Base-by-base conservation (phyloP, 2,113 vertebrate genomes). In the Ursus arctos region DNA sequence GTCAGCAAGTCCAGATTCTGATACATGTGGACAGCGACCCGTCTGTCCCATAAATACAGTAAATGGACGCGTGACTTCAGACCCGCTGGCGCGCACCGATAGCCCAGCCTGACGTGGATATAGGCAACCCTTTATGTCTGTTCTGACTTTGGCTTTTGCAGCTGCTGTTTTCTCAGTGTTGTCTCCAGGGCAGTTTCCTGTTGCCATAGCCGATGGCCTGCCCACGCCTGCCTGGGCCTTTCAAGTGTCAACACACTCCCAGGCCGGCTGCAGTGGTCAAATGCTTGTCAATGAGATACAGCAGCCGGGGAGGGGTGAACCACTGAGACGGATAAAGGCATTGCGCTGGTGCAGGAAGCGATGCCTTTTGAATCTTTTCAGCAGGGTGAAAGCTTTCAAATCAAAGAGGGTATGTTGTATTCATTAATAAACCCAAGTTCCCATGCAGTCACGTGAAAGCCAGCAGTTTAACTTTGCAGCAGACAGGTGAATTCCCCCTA, bases 251-350 rank as follows among this genome's bases (percentile, higher is more conserved):
- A 99, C 99, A 99, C 99, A 99, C 98, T 97, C 98, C 98, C 74
- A 99, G 98, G 98, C 98, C 98, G 96, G 98, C 98, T 96, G 98
- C 98, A 98, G 98, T 98, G 98, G 98, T 99, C 98, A 99, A 99
- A 99, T 98, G 98, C 98, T 98, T 98, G 99, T 99, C 99, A 99
- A 99, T 99, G 99, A 99, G 99, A 99, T 99, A 98, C 98, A 99
- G 99, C 99, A 99, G 99, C 99, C 99, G 99, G 98, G 98, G 98
- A 98, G 99, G 99, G 98, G 98, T 98, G 99, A 99, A 99, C 98
- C 98, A 98, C 98, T 99, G 98, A 98, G 98, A 98, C 97, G 98
- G 57, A 99, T 99, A 99, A 99, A 99, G 99, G 98, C 99, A 98
- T 97, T 97, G 99, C 97, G 98, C 99, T 99, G 99, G 97, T 99